Conservation (phyloP, 2,888 invertebrate species). For the Leptura quadrifasciata region DNA sequence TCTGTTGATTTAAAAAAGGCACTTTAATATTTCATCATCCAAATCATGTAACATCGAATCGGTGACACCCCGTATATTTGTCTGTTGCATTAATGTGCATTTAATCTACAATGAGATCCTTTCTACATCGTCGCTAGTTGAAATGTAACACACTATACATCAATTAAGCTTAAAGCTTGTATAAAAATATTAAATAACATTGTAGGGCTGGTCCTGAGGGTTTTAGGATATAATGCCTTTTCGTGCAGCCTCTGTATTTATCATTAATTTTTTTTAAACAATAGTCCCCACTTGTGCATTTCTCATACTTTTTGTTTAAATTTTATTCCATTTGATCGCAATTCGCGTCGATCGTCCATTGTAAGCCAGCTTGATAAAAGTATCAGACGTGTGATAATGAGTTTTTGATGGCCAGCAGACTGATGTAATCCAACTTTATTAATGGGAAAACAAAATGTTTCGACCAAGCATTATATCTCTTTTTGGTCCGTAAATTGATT, state of each 20-base stretch:
- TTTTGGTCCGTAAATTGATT: constrained; percentile 11
- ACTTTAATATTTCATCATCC: too few relatives aligned
- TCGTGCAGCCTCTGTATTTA: constrained; percentile 26
- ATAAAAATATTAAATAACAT: background rate
- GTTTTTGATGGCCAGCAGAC: constrained; percentile 54
- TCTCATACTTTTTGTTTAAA: constrained; percentile 52
- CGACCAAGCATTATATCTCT: background rate
- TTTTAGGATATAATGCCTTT: constrained; percentile 22
- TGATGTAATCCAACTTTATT: constrained; percentile 55
- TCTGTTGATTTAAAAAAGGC: too few relatives aligned
- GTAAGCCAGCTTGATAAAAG: constrained; percentile 31
- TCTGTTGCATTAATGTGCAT: too few relatives aligned
- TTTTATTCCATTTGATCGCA: constrained; percentile 49
- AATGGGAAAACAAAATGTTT: constrained; percentile 56
- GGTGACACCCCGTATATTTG: too few relatives aligned
- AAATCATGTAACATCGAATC: too few relatives aligned
- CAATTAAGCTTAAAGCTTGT: background rate
- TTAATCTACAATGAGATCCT: background rate
- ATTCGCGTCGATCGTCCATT: constrained; percentile 33
- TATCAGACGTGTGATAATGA: constrained; percentile 51
- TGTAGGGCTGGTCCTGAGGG: background rate
- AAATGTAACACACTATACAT: background rate
- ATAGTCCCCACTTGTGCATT: constrained; percentile 52
- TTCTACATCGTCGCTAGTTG: background rate
- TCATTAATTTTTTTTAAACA: constrained; percentile 49